Base-by-base conservation (phyloP, 92 coral and sea anemone species). In the Zoanthus sociatus region DNA sequence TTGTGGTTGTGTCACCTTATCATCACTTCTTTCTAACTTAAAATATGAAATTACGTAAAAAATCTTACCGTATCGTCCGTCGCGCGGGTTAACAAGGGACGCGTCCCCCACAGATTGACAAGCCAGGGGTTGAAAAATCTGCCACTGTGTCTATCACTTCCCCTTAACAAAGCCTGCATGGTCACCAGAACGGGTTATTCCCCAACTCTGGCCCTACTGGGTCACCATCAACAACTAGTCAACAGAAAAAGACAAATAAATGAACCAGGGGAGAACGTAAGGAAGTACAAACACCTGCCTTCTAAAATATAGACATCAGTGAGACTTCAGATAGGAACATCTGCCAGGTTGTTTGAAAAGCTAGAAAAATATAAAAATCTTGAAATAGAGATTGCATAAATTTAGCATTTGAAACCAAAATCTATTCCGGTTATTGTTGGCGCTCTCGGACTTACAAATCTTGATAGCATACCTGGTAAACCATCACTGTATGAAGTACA, bases 191-290 rank as follows among this genome's bases (percentile, higher is more conserved):
- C 58, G 78, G 58, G 78, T 15, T 20, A 1, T 6, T 5, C 7
- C 78, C 58, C 58, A 73, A 16, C 78, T 15, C 78, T 73, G 60
- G 78, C 56, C 78, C 58, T 13, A 5, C 78, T 0, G 78, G 11
- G 2, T 9, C 78, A 45, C 78, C 78, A 73, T 0, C 78, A 10
- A 18, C 11, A 73, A 17, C 56, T 3, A 73, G 11, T 73, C 11
- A 3, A 73, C 17, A 18, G 78, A 73, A 73, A 73, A 45, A 17
- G 9, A 73, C 60, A 73, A 14, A 72, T 18, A 72, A 72, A 33
- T 72, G 77, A 54, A 72, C 77, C n/a, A 72, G 77, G 77, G 77
- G 37, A 72, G 77, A 72, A 72, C 37, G 37, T 44, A 72, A 72
- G 77, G 77, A 72, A 33, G 77, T 72, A 11, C 14, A 26, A 26